A percentile compares a stretch with the other conserved stretches of the same genome.
Evolutionary conservation across 2,797 vertebrate species (phyloP).

Genomic region (Apodemus agrarius): DNA sequence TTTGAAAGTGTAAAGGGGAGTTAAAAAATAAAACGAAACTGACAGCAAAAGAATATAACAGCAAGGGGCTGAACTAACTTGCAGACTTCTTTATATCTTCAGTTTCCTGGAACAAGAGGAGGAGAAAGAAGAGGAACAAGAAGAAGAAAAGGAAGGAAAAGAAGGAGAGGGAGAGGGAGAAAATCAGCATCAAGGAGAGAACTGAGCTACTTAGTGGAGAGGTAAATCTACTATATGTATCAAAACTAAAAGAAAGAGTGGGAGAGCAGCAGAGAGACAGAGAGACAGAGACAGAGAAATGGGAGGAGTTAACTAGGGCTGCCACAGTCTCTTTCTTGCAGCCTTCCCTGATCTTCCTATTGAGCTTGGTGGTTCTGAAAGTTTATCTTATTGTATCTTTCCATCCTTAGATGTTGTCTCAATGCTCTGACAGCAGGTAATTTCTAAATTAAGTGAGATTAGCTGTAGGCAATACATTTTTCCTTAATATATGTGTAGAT

Average conservation of each 20-base stretch:
- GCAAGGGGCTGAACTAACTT: not conserved
- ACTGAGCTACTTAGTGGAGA: not conserved
- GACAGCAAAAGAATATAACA: not conserved
- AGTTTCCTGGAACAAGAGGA: accelerated
- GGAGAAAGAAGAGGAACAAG: not conserved
- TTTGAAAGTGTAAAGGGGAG: not conserved
- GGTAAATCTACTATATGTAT: no score
- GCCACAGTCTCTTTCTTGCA: not conserved
- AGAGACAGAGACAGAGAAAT: not conserved
- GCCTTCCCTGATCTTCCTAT: not conserved
- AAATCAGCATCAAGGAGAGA: not conserved
- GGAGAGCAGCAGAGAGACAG: not conserved
- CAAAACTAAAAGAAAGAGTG: not conserved
- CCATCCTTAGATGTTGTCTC: not conserved
- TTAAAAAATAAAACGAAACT: not conserved
- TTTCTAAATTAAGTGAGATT: not conserved
- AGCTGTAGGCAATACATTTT: not conserved
- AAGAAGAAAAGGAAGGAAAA: no score
- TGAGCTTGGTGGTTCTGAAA: accelerated
- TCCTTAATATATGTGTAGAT: not conserved
- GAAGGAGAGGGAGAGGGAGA: accelerated
- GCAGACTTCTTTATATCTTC: not conserved
- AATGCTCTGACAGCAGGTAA: not conserved
- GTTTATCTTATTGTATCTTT: not conserved
- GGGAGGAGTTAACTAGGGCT: not conserved